Percentiles rank a stretch among this genome's conserved stretches.
Evolutionary conservation across 2,113 vertebrate genomes (phyloP).

Genomic region (Castor canadensis): DNA sequence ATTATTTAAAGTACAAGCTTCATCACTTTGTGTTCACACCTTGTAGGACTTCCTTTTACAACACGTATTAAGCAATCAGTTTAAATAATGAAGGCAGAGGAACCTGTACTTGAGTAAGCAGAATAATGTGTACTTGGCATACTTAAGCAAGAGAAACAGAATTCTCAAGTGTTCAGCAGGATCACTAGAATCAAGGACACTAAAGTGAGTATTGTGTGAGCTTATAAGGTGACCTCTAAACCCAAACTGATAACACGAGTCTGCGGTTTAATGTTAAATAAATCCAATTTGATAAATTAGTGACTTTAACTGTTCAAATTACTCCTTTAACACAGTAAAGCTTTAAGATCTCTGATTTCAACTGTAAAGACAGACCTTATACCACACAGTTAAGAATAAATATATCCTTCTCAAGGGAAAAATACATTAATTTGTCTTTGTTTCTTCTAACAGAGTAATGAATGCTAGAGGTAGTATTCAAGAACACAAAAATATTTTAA

Average conservation of each 20-base stretch:
- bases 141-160: background rate
- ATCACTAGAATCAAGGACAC: background rate
- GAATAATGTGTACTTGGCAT: background rate
- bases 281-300: constrained; percentile 42
- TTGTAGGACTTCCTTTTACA: background rate
- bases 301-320: constrained; percentile 46
- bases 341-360: constrained; percentile 13
- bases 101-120: background rate
- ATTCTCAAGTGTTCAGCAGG: background rate
- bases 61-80: background rate
- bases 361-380: background rate
- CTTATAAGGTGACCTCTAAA: constrained; percentile 49
- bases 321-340: background rate
- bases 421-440: background rate
- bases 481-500: constrained; percentile 46
- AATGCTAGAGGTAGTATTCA: constrained; percentile 15
- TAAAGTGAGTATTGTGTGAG: constrained; percentile 18
- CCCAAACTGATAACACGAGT: background rate
- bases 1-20: constrained; percentile 17
- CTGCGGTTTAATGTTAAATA: constrained; percentile 44
- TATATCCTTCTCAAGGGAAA: background rate
- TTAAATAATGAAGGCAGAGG: constrained; percentile 24
- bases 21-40: background rate
- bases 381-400: constrained; percentile 50
- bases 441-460: constrained; percentile 52